A percentile compares a stretch with the other conserved stretches of the same genome.
These are phyloP conservation scores for Esperia sulphurella DNA, from an alignment of 2,888 invertebrate species.

Conservation along the genomic window DNA sequence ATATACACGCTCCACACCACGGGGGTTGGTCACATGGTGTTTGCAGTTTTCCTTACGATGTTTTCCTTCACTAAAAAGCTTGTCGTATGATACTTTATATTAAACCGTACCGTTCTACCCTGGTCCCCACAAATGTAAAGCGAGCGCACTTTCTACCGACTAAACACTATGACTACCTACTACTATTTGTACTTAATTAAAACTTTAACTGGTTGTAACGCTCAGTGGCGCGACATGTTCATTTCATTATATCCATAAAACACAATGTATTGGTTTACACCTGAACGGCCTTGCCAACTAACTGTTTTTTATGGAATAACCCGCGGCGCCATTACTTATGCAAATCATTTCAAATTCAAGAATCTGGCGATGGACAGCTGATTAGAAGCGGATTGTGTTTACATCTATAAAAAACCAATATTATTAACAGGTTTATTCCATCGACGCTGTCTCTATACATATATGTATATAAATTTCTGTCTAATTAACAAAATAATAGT, in stretches of 20 bases:
- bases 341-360: slow-evolving; percentile 22
- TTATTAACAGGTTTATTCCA: not conserved
- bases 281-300: slow-evolving; percentile 38
- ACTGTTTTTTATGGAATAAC: slow-evolving; percentile 37
- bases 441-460: not conserved
- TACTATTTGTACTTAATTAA: no score
- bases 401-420: slow-evolving; percentile 10
- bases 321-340: slow-evolving; percentile 27
- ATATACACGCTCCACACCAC: no score
- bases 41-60: no score
- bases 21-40: no score
- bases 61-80: no score
- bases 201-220: not conserved
- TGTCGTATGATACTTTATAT: no score
- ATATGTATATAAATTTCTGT: no score
- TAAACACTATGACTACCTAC: no score
- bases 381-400: slow-evolving; percentile 17
- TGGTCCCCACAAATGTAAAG: no score
- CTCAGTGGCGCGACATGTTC: not conserved
- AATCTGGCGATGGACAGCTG: slow-evolving; percentile 20
- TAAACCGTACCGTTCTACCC: no score
- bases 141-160: no score
- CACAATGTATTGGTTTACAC: slow-evolving; percentile 8
- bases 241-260: slow-evolving; percentile 3
- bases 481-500: not conserved